A percentile compares a stretch with the other conserved stretches of the same genome.
Evolutionary conservation across 2,113 vertebrate species (phyloP).

Genomic region (Notarius quadriscutis): DNA sequence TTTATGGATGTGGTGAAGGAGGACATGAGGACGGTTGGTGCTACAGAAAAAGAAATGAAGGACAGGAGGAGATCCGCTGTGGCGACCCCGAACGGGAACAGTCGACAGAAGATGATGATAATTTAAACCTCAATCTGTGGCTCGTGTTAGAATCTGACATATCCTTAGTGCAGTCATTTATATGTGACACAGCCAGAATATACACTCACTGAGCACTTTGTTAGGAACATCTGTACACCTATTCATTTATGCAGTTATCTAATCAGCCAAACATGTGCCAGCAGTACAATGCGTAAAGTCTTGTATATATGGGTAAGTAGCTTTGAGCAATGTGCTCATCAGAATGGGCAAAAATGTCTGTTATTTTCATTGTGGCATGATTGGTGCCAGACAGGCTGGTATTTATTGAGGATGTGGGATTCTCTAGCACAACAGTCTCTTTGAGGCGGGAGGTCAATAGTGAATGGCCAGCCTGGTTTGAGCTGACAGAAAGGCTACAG

Average conservation of each 20-base stretch:
- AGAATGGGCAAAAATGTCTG: not conserved
- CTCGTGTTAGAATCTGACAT: not conserved
- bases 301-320: not conserved
- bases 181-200: not conserved
- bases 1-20: too few relatives aligned
- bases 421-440: too few relatives aligned
- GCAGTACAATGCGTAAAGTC: not conserved
- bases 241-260: not conserved
- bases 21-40: too few relatives aligned
- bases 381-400: not conserved
- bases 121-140: too few relatives aligned
- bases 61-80: too few relatives aligned
- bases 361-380: not conserved
- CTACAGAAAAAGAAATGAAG: too few relatives aligned
- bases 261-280: not conserved
- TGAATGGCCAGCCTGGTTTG: too few relatives aligned
- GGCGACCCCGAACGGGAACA: too few relatives aligned
- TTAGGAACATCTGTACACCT: not conserved
- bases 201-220: not conserved
- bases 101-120: too few relatives aligned
- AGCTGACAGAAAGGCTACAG: too few relatives aligned
- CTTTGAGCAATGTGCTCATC: not conserved
- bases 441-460: too few relatives aligned
- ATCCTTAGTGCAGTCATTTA: not conserved
- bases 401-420: too few relatives aligned